Conservation (phyloP, 35 echinoderm and acorn worm genomes). For the Strongylocentrotus purpuratus region DNA sequence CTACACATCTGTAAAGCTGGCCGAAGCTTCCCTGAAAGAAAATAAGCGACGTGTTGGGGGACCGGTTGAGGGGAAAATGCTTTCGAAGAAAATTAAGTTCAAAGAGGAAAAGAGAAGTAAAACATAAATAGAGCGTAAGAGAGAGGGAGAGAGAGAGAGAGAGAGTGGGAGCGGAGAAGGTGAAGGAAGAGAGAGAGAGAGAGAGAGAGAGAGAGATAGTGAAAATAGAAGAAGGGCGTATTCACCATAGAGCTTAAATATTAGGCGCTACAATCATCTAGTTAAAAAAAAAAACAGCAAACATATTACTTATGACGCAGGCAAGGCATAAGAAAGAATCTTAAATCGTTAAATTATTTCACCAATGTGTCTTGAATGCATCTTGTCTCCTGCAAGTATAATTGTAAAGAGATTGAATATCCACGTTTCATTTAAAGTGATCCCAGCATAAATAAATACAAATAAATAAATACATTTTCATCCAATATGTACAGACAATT, state of each 20-base stretch:
- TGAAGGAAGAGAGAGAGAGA: neutral
- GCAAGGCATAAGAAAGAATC: no score
- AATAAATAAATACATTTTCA: no score
- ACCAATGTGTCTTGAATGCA: no score
- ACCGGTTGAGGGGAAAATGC: neutral
- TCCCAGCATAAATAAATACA: no score
- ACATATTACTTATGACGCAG: no score
- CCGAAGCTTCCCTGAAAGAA: neutral
- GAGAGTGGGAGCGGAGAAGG: neutral
- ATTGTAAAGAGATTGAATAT: no score
- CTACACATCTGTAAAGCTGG: conserved; percentile 1
- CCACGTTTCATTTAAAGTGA: no score
- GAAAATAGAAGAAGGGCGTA: no score
- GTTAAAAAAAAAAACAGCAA: neutral
- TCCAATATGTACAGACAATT: no score
- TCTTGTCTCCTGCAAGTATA: no score
- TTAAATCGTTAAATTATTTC: no score
- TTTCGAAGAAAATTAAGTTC: neutral
- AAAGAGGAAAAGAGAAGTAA: neutral
- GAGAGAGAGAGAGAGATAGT: neutral
- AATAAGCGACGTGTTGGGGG: neutral
- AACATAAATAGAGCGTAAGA: neutral
- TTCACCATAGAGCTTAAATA: no score
- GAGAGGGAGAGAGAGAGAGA: neutral
- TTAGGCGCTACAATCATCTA: neutral